Base-by-base conservation (phyloP, 2,113 vertebrate genomes). In the Pungitius pungitius region DNA sequence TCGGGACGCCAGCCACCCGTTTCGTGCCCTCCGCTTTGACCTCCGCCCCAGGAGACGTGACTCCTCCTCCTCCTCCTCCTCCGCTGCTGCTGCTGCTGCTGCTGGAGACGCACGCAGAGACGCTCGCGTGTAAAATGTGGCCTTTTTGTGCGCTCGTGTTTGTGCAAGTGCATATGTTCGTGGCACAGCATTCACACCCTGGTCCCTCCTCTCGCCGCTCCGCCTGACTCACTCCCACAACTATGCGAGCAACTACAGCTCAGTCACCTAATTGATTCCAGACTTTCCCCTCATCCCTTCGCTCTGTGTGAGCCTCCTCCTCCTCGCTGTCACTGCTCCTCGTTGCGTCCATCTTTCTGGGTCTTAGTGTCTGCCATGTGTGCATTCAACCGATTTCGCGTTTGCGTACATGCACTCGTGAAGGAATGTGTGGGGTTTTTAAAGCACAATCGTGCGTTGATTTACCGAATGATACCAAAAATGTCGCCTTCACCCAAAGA, bases 191-290 rank as follows among this genome's bases (percentile, higher is more conserved):
- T 76, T 75, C 77, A 58, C 64, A 35, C 73, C 73, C 78, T 85
- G 61, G 83, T 87, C 78, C 69, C 78, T 84, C 77, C 67, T 77
- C 59, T 47, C 84, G 77, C 81, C 76, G 85, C 70, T 79, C 47
- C 12, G 81, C 80, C 86, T 93, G 90, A 93, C 92, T 92, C 91
- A 91, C 81, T 73, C 85, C 84, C 88, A 89, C 82, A 93, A 89
- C 70, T 92, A 93, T 93, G 92, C 78, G 86, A 89, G 88, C 81
- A 88, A 81, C 90, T 91, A 73, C 62, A 67, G 80, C 90, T 89
- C 88, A 85, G 85, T 89, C 83, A 73, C 83, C 77, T 93, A 93
- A 93, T 93, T 92, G 90, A 91, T 88, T 92, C 92, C 92, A 93
- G 92, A 93, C 79, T 81, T 81, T 73, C 66, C 73, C 80, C 76